Base-by-base conservation (phyloP, 2,113 vertebrate species). In the Sinocyclocheilus grahami region DNA sequence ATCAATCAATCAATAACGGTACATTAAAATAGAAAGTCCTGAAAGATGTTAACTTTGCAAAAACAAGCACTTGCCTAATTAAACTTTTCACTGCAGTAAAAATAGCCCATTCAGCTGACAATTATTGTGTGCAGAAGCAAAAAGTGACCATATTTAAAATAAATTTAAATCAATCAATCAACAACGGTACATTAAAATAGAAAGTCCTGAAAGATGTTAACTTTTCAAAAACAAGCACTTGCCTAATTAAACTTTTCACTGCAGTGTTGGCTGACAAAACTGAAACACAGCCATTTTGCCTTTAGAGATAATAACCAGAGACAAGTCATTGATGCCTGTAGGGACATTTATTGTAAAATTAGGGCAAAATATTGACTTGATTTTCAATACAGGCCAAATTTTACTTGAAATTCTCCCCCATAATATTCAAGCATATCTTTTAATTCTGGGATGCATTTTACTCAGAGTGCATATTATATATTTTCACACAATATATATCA, bases 11-110 rank as follows among this genome's bases (percentile, higher is more conserved):
- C 42, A 8, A 42, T 2, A 42, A 42, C 42, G 1, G 42, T 46
- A 46, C 42, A 10, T 12, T 37, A 22, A 39, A 16, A 51, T 7
- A 22, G 8, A 60, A 22, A 60, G 30, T 62, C 13, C 51, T 39
- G 12, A 79, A 39, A 22, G 10, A 22, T 37, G 77, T 33, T 58
- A 60, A 55, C 18, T 60, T 37, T 62, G 6, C 22, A 63, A 62
- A 81, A 27, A 51, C 37, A 58, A 39, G 10, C 20, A 79, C 55
- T 80, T 63, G 39, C n/a, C 42, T 5, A 51, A 69, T 67, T 65
- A 11, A 82, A 48, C 78, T 63, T 39, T 81, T 46, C n/a, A 46
- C 78, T 65, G 60, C 78, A 82, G 42, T 67, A n/a, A n/a, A n/a
- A n/a, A n/a, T n/a, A n/a, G n/a, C n/a, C n/a, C n/a, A n/a, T n/a